These are phyloP conservation scores for Benthosema pterotum DNA, from an alignment of 2,797 vertebrate species.

Conservation along the genomic window DNA sequence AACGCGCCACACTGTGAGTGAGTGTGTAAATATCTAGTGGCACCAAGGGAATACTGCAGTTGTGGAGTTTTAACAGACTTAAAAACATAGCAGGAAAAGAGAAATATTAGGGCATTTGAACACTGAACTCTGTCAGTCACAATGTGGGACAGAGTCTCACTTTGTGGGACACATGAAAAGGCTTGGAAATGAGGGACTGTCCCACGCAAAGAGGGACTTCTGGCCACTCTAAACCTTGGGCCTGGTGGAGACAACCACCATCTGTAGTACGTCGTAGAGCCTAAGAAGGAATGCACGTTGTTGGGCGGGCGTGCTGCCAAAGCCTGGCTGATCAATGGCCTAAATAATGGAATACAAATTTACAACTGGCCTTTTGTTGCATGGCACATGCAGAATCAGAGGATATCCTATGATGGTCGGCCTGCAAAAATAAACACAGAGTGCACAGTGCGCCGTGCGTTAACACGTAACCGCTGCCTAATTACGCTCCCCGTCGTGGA, in stretches of 20 bases:
- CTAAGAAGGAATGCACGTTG: constrained; percentile 10
- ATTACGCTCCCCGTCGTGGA: constrained; percentile 65
- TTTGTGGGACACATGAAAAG: too few relatives aligned
- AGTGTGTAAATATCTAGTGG: too few relatives aligned
- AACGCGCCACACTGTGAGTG: too few relatives aligned
- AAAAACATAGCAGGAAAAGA: too few relatives aligned
- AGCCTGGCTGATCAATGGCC: constrained; percentile 25
- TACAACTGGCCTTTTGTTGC: constrained; percentile 20
- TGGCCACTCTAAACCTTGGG: background rate
- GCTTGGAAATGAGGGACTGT: too few relatives aligned
- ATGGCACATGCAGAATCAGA: constrained; percentile 55
- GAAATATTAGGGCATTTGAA: too few relatives aligned
- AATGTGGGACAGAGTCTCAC: too few relatives aligned
- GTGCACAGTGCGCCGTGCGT: constrained; percentile 44
- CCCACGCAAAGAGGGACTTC: too few relatives aligned
- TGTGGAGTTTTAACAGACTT: too few relatives aligned
- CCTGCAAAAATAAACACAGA: constrained; percentile 64
- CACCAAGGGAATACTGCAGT: too few relatives aligned
- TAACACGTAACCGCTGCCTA: constrained; percentile 41
- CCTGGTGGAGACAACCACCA: background rate
- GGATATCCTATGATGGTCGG: constrained; percentile 70
- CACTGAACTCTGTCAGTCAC: too few relatives aligned
- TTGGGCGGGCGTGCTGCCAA: constrained; percentile 3
- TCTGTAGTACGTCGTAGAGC: background rate
- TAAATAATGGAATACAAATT: constrained; percentile 9